Base-by-base conservation (phyloP, 2,888 invertebrate species). In the Teinopalpus imperialis region DNA sequence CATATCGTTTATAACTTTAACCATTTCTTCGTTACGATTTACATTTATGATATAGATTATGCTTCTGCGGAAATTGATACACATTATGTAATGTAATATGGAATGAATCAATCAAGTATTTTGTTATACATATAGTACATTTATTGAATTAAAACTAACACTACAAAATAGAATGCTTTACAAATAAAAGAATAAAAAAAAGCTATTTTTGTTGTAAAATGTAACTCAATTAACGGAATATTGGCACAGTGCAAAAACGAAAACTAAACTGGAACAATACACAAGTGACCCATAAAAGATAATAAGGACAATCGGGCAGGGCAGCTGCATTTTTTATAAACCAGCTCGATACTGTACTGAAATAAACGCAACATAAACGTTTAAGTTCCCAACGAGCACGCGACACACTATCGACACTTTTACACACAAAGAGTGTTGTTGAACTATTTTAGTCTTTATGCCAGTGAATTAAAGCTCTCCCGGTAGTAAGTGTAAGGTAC, bases 321-420 rank as follows among this genome's bases (percentile, higher is more conserved):
- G 49, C 58, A 54, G 54, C 59, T 71, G 69, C 66, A 73, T 66
- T 67, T 70, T 71, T 66, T 63, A 68, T 66, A 62, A 60, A 55
- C 47, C 65, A 63, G 66, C 68, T 69, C 66, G 29, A 49, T 39
- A 41, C 29, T 14, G 26, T 40, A 43, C 47, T 34, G 36, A 48
- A 45, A 54, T 51, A 52, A 76, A 68, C 71, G 74, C 73, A 74
- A 68, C 63, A 61, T 68, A 62, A 70, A 66, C 70, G 60, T 65
- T 74, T 70, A 68, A 63, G 64, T 71, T 66, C 56, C 62, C 64
- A 60, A 59, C 55, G 49, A 46, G 53, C 75, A 70, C 66, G 71
- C 69, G 64, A 74, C 62, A 54, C 30, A 48, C 44, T 56, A 51
- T 57, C 53, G 56, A 62, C 58, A 60, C 61, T 63, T 61, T 58